Base-by-base conservation (phyloP, 2,888 invertebrate species). In the Elegia similella region DNA sequence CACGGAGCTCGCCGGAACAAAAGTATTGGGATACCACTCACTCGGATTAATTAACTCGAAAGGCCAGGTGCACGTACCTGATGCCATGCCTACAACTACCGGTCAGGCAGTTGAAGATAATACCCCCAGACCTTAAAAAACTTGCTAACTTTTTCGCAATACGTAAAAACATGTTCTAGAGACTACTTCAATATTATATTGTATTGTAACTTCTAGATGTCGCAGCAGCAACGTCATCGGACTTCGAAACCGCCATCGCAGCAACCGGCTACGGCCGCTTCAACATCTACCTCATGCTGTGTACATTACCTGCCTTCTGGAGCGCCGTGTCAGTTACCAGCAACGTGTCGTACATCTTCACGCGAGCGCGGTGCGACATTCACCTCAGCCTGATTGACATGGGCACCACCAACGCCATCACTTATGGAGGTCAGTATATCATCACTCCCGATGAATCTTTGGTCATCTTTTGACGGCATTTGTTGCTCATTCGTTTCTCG, bases 341-440 rank as follows among this genome's bases (percentile, higher is more conserved):
- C 54, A 93, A 95, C 1, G 93, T 94, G 69, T 94, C 95, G 0
- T 96, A 94, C 74, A 93, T 96, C 67, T 92, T 96, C 73, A 95
- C 96, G 0, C 93, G 94, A 38, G 95, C 95, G 0, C 94, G 95
- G 77, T 96, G 96, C 69, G 95, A 95, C 70, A 92, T 96, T 69
- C 80, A 93, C 38, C 86, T 96, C 44, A 93, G 93, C 0, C 81
- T 95, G 7, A 73, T 94, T 23, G 93, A 95, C 53, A 96, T 96
- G 88, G 96, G 96, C 2, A 85, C 94, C 0, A 82, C 96, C 1
- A 94, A 95, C 60, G 94, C 95, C 0, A 93, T 94, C 60, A 94
- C 95, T 5, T 96, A 95, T 82, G 92, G 94, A 73, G 96, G 96
- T 94, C n/a, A n/a, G n/a, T n/a, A n/a, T n/a, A n/a, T n/a, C n/a